Evolutionary conservation across 2,888 invertebrate species (phyloP).

Genomic region (Dynastes tityus): DNA sequence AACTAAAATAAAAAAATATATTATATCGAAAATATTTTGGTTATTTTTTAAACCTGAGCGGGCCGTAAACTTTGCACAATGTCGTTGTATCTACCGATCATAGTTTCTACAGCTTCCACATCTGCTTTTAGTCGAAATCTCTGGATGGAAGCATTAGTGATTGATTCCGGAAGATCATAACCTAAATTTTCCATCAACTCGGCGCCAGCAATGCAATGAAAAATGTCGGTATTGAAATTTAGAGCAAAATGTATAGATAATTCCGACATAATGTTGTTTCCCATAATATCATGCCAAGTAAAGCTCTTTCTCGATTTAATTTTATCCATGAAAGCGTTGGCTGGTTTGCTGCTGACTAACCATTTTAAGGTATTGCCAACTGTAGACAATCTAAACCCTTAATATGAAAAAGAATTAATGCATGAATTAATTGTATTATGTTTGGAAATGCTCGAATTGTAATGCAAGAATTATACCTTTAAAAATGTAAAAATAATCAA

Average conservation of each 20-base stretch:
- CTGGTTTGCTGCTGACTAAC: conserved; percentile 56
- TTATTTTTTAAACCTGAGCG: conserved; percentile 74
- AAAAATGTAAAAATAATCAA: too few species aligned
- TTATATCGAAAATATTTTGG: neutral
- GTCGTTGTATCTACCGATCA: conserved; percentile 78
- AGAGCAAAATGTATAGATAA: conserved; percentile 78
- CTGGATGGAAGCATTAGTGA: conserved; percentile 76
- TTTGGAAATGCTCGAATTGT: too few species aligned
- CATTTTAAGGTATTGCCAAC: conserved; percentile 55
- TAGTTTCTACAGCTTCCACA: conserved; percentile 75
- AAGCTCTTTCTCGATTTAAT: conserved; percentile 62
- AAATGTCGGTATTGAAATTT: conserved; percentile 79
- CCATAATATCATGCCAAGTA: conserved; percentile 83
- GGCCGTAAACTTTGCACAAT: conserved; percentile 78
- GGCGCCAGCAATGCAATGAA: conserved; percentile 81
- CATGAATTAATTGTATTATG: too few species aligned
- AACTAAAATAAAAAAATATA: conserved; percentile 68
- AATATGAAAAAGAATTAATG: neutral
- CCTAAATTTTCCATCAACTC: conserved; percentile 84
- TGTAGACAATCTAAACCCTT: conserved; percentile 47
- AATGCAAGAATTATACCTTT: too few species aligned
- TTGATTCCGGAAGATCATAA: conserved; percentile 72
- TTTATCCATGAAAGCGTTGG: conserved; percentile 61
- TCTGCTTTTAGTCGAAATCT: conserved; percentile 78
- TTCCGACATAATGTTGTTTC: conserved; percentile 79